Percentiles rank a stretch among this genome's conserved stretches.
Conservation (phyloP, 1,140 invertebrate species). For the Cydia pomonella region DNA sequence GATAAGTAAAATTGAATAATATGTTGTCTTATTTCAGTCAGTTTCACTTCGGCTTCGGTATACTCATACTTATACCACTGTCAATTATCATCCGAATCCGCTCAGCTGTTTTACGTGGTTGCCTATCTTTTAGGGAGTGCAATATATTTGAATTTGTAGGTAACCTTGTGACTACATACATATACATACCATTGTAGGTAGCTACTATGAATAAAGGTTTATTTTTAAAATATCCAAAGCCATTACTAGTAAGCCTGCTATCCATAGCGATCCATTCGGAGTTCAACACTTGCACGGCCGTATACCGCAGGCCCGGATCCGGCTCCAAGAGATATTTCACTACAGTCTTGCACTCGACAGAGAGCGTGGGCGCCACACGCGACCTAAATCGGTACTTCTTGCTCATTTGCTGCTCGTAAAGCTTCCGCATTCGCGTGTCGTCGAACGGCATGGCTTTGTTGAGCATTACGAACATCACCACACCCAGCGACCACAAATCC, state of each 20-base stretch:
- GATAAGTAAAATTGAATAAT: too few species aligned
- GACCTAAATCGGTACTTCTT: constrained; percentile 85
- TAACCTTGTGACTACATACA: too few species aligned
- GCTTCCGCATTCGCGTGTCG: constrained; percentile 85
- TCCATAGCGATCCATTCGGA: constrained; percentile 79
- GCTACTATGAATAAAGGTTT: not conserved
- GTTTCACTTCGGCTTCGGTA: too few species aligned
- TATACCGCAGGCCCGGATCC: constrained; percentile 69
- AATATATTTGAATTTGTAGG: too few species aligned
- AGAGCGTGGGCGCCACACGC: constrained; percentile 78
- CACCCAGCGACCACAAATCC: constrained; percentile 86
- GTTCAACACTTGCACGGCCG: constrained; percentile 57
- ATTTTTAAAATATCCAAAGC: not conserved
- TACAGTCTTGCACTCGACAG: constrained; percentile 81
- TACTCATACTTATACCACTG: too few species aligned
- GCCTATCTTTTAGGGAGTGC: too few species aligned
- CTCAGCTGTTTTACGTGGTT: too few species aligned
- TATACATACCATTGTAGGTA: too few species aligned
- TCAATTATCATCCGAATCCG: too few species aligned
- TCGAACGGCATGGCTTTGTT: constrained; percentile 92
- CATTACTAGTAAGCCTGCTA: constrained; percentile 70
- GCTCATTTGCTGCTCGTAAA: constrained; percentile 83
- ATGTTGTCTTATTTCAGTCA: too few species aligned
- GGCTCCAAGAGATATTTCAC: constrained; percentile 85
- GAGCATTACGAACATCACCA: constrained; percentile 86